Evolutionary conservation across 1,140 invertebrate species (phyloP).

Genomic region (Monomorium pharaonis): DNA sequence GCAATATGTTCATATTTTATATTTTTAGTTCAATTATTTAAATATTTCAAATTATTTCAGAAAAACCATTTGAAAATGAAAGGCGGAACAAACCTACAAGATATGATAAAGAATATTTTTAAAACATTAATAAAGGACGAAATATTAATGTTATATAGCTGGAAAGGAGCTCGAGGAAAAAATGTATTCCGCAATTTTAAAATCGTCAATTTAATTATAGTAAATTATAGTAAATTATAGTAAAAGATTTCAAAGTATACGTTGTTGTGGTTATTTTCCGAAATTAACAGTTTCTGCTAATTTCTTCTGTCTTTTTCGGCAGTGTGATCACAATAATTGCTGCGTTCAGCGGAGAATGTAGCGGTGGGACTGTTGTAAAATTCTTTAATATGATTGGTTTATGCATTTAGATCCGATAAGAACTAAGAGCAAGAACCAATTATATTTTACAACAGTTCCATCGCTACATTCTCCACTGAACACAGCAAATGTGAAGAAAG

Average conservation of each 20-base stretch:
- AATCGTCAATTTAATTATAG: constrained; percentile 16
- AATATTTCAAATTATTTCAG: constrained; percentile 23
- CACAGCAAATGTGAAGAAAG: too few species aligned
- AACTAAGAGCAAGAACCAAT: too few species aligned
- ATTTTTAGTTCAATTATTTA: constrained; percentile 23
- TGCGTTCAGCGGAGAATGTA: too few species aligned
- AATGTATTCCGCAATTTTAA: constrained; percentile 4
- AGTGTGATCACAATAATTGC: neutral
- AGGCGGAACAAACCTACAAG: constrained; percentile 23
- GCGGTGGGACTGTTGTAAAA: too few species aligned
- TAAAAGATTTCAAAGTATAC: constrained; percentile 3
- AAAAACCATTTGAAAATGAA: constrained; percentile 10
- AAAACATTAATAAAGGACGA: constrained; percentile 28
- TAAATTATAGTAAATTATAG: too few species aligned
- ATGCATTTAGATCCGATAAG: too few species aligned
- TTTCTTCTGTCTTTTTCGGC: neutral
- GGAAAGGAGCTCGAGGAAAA: constrained; percentile 21
- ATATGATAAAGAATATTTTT: neutral
- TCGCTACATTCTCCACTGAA: too few species aligned
- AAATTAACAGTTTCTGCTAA: constrained; percentile 17
- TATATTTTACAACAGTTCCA: too few species aligned
- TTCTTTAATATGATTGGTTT: too few species aligned
- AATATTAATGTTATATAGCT: constrained; percentile 20
- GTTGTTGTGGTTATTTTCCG: neutral
- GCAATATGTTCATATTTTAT: too few species aligned